phyloP scores from a whole-genome alignment of 2,888 invertebrate genomes.

The Polyommatus iphigenia region DNA sequence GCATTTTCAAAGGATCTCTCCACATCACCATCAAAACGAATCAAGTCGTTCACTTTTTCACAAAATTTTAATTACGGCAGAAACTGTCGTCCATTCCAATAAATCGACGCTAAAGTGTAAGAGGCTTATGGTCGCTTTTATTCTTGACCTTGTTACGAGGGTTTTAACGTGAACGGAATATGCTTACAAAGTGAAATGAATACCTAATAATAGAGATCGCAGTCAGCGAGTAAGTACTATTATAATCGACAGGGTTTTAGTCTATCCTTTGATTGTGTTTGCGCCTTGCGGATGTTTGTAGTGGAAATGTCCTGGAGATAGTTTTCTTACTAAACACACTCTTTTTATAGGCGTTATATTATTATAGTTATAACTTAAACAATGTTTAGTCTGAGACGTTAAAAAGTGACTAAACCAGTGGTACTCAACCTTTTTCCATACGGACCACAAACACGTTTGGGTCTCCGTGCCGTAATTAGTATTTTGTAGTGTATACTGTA shows the following conservation, averaged over 20 bases:
- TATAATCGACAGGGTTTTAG: neutral
- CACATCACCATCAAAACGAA: no score
- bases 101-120: conserved; percentile 11
- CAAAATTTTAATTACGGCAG: conserved; percentile 14
- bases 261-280: neutral
- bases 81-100: conserved; percentile 7
- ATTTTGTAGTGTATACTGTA: no score
- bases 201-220: conserved; percentile 24
- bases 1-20: no score
- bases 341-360: no score
- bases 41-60: neutral
- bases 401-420: no score
- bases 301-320: neutral
- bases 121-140: conserved; percentile 29
- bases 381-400: no score
- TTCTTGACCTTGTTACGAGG: conserved; percentile 26
- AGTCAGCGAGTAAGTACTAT: neutral
- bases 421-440: no score
- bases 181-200: conserved; percentile 31
- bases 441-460: no score
- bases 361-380: no score
- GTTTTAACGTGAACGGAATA: conserved; percentile 20
- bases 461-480: no score
- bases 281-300: no score
- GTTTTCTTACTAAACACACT: neutral